Base-by-base conservation (phyloP, 2,888 invertebrate species). In the Celastrina argiolus region DNA sequence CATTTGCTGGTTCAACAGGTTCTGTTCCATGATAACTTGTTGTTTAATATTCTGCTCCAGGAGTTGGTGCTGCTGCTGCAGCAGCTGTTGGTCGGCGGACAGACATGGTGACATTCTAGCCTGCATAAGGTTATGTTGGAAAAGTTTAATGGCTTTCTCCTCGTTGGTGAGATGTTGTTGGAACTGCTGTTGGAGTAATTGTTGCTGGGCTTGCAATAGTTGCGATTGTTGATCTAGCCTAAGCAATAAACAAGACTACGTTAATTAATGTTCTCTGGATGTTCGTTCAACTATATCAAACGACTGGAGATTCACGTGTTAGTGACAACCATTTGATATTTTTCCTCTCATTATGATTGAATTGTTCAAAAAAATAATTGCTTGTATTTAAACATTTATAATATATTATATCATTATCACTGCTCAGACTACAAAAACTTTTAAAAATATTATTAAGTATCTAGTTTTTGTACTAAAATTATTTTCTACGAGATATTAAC, bases 51-150 rank as follows among this genome's bases (percentile, higher is more conserved):
- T 86, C 68, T 86, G 85, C 69, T 87, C 84, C n/a, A 82, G 70
- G 42, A 84, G 69, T 61, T 81, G 81, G 68, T 85, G 79, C 64
- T 87, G 87, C 66, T 84, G 85, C 68, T 85, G 80, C 16, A 85
- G 73, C 45, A 81, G 74, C 64, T 84, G 84, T 71, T 85, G 85
- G 66, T 85, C 84, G 1, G 82, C 67, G 42, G 74, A 73, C 56
- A 85, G 71, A 31, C 78, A 75, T 12, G 91, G 91, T 18, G 91
- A 88, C 73, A 89, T 86, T 67, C 92, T 77, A 51, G 89, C 87
- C 74, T 92, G 93, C 76, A 93, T 91, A 56, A 92, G 85, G 72
- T 92, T 92, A 72, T 93, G 92, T 70, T 93, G 93, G 42, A 93
- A 84, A 69, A 93, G 87, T 76, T 93, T 93, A 82, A 94, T 90